These are phyloP conservation scores for Dendrophyllia cribrosa DNA, from an alignment of 64 coral and sea anemone species.

Conservation along the genomic window DNA sequence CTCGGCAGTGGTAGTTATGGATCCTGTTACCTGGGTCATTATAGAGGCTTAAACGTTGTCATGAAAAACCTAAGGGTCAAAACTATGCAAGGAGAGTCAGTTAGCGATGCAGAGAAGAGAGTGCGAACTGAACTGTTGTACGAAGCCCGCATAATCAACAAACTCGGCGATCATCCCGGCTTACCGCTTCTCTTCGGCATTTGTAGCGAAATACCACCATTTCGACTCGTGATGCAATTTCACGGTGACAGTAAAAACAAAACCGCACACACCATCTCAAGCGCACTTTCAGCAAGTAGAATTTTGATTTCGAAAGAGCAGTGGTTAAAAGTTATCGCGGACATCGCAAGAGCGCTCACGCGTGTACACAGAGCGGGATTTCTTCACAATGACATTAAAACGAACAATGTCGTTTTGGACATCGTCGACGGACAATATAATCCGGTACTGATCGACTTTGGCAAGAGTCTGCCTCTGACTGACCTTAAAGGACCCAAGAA, in stretches of 20 bases:
- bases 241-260: neutral
- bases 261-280: neutral
- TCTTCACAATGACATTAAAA: constrained; percentile 17
- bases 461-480: neutral
- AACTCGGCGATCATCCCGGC: constrained; percentile 60
- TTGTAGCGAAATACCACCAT: neutral
- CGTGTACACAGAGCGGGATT: neutral
- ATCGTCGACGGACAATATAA: neutral
- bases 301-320: too few species aligned
- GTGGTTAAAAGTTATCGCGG: too few species aligned
- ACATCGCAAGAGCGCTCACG: neutral
- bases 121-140: constrained; percentile 39
- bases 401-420: constrained; percentile 5
- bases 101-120: neutral
- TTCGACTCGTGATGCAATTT: constrained; percentile 18
- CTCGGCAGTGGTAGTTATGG: constrained; percentile 39
- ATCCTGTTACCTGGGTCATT: constrained; percentile 13
- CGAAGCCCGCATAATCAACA: constrained; percentile 26
- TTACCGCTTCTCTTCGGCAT: constrained; percentile 38
- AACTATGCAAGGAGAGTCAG: neutral
- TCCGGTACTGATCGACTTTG: constrained; percentile 44
- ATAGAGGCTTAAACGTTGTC: constrained; percentile 41
- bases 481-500: neutral
- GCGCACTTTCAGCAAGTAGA: neutral
- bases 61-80: neutral